Conservation (phyloP, 2,888 invertebrate genomes). For the Anaspis maculata region DNA sequence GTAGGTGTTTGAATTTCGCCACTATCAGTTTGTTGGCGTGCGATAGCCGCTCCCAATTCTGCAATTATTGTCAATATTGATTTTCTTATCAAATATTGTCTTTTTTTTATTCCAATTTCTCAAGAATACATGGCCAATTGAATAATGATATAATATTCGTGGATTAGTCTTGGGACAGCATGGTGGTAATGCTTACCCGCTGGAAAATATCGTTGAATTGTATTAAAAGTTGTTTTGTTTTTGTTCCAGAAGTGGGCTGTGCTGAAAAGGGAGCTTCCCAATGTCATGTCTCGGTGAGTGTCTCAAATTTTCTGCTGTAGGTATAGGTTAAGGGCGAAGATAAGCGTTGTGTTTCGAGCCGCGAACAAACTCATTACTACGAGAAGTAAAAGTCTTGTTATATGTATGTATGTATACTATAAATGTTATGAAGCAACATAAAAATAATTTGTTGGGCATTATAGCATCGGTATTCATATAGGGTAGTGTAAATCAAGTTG, state of each 20-base stretch:
- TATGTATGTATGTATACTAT: no score
- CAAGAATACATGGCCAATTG: not conserved
- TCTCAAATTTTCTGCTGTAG: no score
- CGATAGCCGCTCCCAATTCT: conserved; percentile 30
- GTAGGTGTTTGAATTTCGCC: conserved; percentile 5
- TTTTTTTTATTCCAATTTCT: conserved; percentile 4
- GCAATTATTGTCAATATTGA: conserved; percentile 20
- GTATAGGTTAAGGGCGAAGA: no score
- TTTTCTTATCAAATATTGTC: conserved; percentile 17
- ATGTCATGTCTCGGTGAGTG: conserved; percentile 37
- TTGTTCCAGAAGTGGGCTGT: conserved; percentile 28
- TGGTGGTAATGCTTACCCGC: conserved; percentile 5
- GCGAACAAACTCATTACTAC: no score
- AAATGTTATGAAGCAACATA: no score
- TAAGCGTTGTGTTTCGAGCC: no score
- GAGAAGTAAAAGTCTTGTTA: no score
- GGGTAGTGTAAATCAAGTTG: no score
- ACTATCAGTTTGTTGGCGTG: conserved; percentile 21
- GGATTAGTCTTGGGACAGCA: conserved; percentile 1
- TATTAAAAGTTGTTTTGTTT: conserved; percentile 10
- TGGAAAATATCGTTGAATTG: conserved; percentile 1
- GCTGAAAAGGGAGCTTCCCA: conserved; percentile 21
- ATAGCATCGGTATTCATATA: no score
- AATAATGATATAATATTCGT: not conserved
- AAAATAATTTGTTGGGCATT: no score